Percentiles rank a stretch among this genome's conserved stretches.
Evolutionary conservation across 23 tunicate genomes (phyloP).

Genomic region (Ciona savignyi): DNA sequence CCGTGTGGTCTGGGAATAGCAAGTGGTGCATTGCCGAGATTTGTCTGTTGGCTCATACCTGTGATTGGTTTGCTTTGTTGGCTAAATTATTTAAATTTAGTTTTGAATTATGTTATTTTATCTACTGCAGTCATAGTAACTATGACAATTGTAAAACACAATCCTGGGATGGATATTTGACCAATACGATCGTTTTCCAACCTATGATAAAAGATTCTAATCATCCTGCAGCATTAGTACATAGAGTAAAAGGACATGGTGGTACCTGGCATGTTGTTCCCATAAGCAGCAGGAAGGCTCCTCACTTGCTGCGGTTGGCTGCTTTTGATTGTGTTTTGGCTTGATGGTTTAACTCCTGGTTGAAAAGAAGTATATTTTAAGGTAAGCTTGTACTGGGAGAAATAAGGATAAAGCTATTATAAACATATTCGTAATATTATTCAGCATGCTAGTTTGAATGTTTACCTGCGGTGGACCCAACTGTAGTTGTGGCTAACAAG

Average conservation of each 20-base stretch:
- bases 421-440: not conserved
- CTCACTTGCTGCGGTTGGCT: slow-evolving; percentile 2
- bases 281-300: slow-evolving; percentile 23
- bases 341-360: slow-evolving; percentile 25
- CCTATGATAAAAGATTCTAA: not conserved
- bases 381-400: too few species aligned
- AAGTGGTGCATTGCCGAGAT: slow-evolving; percentile 26
- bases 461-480: slow-evolving; percentile 44
- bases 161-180: not conserved
- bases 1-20: slow-evolving; percentile 39
- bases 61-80: too few species aligned
- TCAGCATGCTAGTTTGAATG: not conserved
- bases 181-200: not conserved
- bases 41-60: slow-evolving; percentile 33
- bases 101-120: too few species aligned
- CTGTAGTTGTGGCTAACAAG: slow-evolving; percentile 16
- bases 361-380: too few species aligned
- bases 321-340: slow-evolving; percentile 40
- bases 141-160: slow-evolving; percentile 31
- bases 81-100: too few species aligned
- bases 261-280: not conserved
- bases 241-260: too few species aligned
- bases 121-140: slow-evolving; percentile 49
- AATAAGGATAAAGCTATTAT: too few species aligned
- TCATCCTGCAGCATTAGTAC: too few species aligned